Base-by-base conservation (phyloP, 2,113 vertebrate species). In the Heterotis niloticus region DNA sequence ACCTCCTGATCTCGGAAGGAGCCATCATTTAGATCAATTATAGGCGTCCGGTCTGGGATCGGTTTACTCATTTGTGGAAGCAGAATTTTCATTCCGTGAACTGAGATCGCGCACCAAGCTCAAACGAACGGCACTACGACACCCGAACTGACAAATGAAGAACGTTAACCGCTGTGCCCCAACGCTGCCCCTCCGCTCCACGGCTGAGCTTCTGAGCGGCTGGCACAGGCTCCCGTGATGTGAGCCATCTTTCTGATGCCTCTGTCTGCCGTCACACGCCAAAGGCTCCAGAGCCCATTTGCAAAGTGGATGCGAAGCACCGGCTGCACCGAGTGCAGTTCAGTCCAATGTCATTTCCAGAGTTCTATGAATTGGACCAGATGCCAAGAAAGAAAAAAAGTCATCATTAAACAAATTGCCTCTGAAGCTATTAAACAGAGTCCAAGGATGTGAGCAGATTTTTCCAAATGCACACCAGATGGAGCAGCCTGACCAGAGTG, bases 391-490 rank as follows among this genome's bases (percentile, higher is more conserved):
- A 93, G 92, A 91, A 91, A 75, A 64, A 59, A 44, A 44, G 34
- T 44, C 34, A 7, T 9, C 92, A 92, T 93, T 92, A 93, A 93
- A 93, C 92, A 93, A 93, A 93, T 92, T 92, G 92, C 92, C 90
- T 92, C 88, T 62, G 11, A 62, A 44, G 59, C 71, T n/a, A 74
- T 59, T 57, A 74, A 74, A 74, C 57, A 23, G 54, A 74, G 14
- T 74, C 90, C 91, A 93, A 92, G 92, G 92, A 92, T 89, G 90
- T 87, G 86, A 83, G 81, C 83, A 81, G 86, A 88, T 88, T 89
- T 90, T 90, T 91, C 92, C 92, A 92, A 92, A 93, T 92, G 92
- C 92, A 88, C 87, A 89, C 87, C 92, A 93, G 91, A 92, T 93
- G 92, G 88, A 51, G 86, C 84, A 76, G 64, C 80, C 81, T 75